phyloP scores from a whole-genome alignment of 2,888 invertebrate species.

The Dasypolia templi region DNA sequence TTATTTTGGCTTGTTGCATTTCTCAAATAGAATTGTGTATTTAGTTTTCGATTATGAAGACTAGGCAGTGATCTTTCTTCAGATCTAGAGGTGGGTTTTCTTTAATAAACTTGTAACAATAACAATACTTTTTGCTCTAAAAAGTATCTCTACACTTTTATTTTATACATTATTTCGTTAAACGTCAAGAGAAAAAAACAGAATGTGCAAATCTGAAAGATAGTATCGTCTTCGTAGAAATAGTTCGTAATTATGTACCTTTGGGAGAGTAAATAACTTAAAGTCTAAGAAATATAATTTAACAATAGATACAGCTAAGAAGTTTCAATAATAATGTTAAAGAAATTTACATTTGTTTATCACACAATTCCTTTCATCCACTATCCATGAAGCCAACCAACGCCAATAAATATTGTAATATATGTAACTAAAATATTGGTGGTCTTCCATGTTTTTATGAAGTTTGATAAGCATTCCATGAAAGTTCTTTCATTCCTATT shows the following conservation, averaged over 20 bases:
- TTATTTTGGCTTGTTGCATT: conserved; percentile 63
- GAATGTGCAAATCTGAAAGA: conserved; percentile 23
- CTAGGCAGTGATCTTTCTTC: conserved; percentile 31
- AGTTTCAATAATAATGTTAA: conserved; percentile 78
- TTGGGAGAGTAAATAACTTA: conserved; percentile 78
- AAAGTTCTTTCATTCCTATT: not conserved
- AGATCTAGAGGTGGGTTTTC: conserved; percentile 45
- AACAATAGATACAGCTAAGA: conserved; percentile 76
- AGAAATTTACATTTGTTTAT: conserved; percentile 86
- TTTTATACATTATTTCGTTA: not conserved
- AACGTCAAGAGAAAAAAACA: not conserved
- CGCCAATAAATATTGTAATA: conserved; percentile 78
- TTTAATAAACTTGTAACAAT: not conserved
- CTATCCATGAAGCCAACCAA: conserved; percentile 74
- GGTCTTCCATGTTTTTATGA: conserved; percentile 44
- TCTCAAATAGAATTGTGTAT: not conserved
- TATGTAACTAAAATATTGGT: conserved; percentile 71
- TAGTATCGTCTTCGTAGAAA: conserved; percentile 28
- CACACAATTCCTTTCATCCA: conserved; percentile 82
- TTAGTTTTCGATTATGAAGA: conserved; percentile 5
- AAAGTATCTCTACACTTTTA: not conserved
- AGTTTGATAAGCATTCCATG: conserved; percentile 21
- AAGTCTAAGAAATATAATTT: conserved; percentile 76
- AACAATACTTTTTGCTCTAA: not conserved
- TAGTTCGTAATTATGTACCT: conserved; percentile 76